These are phyloP conservation scores for Eurytoma adleriae DNA, from an alignment of 2,888 invertebrate genomes.

Conservation along the genomic window DNA sequence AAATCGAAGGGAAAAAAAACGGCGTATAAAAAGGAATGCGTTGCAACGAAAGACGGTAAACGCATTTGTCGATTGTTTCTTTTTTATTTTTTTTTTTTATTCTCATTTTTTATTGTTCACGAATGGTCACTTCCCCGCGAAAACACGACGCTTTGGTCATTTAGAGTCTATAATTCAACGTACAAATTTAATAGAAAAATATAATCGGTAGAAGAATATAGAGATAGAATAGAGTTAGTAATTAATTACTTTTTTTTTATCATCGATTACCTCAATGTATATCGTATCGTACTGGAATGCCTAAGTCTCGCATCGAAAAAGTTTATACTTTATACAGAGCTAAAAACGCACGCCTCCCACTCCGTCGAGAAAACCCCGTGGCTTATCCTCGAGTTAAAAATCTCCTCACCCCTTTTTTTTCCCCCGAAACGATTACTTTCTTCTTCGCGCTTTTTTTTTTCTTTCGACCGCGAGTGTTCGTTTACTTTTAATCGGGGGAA, in stretches of 20 bases:
- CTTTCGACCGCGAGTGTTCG: not conserved
- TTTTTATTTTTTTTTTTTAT: no score
- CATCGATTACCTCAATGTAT: slow-evolving; percentile 64
- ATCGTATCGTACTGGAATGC: slow-evolving; percentile 64
- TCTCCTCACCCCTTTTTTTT: not conserved
- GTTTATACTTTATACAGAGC: slow-evolving; percentile 44
- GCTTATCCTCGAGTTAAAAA: slow-evolving; percentile 1
- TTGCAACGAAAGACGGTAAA: no score
- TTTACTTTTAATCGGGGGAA: not conserved
- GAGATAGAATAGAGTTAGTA: slow-evolving; percentile 75
- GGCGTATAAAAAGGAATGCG: no score
- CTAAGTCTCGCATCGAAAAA: slow-evolving; percentile 64
- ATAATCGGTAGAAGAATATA: slow-evolving; percentile 76
- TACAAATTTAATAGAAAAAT: slow-evolving; percentile 77
- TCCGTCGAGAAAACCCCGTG: slow-evolving; percentile 14
- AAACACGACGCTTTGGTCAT: slow-evolving; percentile 57
- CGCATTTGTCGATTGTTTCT: not conserved
- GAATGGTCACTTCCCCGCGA: not conserved
- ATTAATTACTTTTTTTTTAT: slow-evolving; percentile 68
- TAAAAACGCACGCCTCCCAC: slow-evolving; percentile 12
- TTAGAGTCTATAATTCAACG: slow-evolving; percentile 75
- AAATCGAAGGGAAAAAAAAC: no score
- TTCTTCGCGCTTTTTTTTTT: not conserved
- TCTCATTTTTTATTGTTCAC: no score
- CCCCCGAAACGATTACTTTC: not conserved